Evolutionary conservation across 1,140 invertebrate genomes (phyloP).

Genomic region (Rhizoglyphus robini): DNA sequence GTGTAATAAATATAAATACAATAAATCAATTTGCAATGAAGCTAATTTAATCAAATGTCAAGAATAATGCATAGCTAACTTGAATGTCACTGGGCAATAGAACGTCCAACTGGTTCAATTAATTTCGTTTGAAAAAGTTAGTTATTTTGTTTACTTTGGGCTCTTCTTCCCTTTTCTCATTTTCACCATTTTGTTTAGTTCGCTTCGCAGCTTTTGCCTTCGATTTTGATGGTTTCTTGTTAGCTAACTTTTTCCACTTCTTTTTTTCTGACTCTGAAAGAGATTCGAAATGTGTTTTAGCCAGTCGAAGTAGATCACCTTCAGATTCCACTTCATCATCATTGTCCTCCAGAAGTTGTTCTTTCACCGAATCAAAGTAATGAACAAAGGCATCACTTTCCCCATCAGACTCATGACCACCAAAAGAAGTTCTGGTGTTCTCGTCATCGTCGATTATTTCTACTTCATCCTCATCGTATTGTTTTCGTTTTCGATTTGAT

Average conservation of each 20-base stretch:
- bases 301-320: background rate
- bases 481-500: background rate
- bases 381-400: background rate
- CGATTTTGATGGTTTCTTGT: background rate
- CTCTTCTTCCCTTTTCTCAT: background rate
- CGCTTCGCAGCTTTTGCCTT: background rate
- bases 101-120: no score
- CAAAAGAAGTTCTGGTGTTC: background rate
- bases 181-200: background rate
- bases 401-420: background rate
- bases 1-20: no score
- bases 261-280: background rate
- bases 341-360: background rate
- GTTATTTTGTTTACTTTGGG: constrained; percentile 6
- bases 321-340: background rate
- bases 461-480: background rate
- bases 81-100: no score
- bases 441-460: background rate
- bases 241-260: background rate
- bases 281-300: background rate
- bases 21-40: no score
- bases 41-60: no score
- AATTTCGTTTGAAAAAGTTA: background rate
- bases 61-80: no score
- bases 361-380: background rate